Base-by-base conservation (phyloP, 92 coral and sea anemone genomes). In the Epizoanthus scotinus region DNA sequence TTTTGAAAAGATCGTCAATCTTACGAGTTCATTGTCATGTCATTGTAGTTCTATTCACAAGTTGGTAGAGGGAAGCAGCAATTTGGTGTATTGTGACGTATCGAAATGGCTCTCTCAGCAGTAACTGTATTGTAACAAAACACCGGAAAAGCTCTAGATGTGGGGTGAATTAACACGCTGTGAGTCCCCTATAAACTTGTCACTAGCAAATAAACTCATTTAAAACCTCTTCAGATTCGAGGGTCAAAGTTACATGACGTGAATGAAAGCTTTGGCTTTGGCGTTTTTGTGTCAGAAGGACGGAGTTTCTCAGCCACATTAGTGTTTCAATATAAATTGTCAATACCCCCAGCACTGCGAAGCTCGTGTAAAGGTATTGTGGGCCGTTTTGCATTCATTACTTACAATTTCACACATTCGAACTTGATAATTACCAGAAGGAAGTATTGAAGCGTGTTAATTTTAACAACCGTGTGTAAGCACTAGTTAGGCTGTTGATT, bases 81-180 rank as follows among this genome's bases (percentile, higher is more conserved):
- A 75, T 75, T 75, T 75, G 8, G 69, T 20, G 68, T 60, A 75
- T 75, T 75, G 68, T 75, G 81, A 75, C 81, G 81, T 42, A 28
- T 14, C 2, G 21, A 20, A 12, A 17, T 13, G 15, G 2, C 52
- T 56, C 44, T 29, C 81, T 36, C 81, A 75, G 81, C 81, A 60
- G 81, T 57, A 44, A 31, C 18, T 36, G 29, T 25, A 6, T n/a
- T 3, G 13, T 36, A 40, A 75, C 81, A 75, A 75, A 75, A 59
- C 81, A 75, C 81, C 81, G 81, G 81, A 75, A 75, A 75, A 59
- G 81, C 55, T 36, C 21, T 36, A 29, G 56, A 57, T 59, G 61
- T 26, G 54, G 36, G 68, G 24, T 21, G 24, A 34, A 58, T 60
- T 60, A 75, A 47, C 81, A 36, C 69, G 79, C 68, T 75, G 63